Percentiles rank a stretch among this genome's conserved stretches.
Conservation (phyloP, 2,797 vertebrate species). For the Percopsis omiscomaycus region DNA sequence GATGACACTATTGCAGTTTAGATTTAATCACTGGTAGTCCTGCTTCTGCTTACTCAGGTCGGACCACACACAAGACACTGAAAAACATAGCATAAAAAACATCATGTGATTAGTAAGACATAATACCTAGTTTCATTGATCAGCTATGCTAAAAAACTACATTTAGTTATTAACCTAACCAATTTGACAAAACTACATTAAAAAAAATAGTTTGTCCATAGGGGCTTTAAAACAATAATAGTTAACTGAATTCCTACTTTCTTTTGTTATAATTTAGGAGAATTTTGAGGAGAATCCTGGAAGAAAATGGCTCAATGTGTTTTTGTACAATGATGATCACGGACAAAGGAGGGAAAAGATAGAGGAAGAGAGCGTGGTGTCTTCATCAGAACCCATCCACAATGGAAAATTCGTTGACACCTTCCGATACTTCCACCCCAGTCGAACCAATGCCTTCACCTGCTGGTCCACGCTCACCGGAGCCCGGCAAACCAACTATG, state of each 20-base stretch:
- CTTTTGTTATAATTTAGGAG: constrained; percentile 66
- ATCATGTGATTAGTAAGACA: no score
- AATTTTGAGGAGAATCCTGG: constrained; percentile 86
- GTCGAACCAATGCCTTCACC: constrained; percentile 82
- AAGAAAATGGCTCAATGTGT: constrained; percentile 84
- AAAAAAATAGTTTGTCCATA: background rate
- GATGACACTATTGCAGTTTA: no score
- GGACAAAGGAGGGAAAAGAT: constrained; percentile 14
- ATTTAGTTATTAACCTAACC: no score
- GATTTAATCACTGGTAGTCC: no score
- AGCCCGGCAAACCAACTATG: constrained; percentile 88
- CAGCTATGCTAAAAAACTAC: no score
- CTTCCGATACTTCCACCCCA: constrained; percentile 85
- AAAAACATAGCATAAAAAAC: no score
- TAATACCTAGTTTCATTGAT: no score
- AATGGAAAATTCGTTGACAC: constrained; percentile 82
- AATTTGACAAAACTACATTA: background rate
- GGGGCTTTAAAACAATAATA: background rate
- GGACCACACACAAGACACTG: no score
- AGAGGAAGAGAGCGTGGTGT: constrained; percentile 20
- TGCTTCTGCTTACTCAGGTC: no score
- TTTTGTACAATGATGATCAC: constrained; percentile 57
- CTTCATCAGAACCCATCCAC: constrained; percentile 12
- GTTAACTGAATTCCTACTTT: background rate
- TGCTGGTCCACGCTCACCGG: constrained; percentile 87